Evolutionary conservation across 2,888 invertebrate genomes (phyloP).

Genomic region (Tiliacea citrago): DNA sequence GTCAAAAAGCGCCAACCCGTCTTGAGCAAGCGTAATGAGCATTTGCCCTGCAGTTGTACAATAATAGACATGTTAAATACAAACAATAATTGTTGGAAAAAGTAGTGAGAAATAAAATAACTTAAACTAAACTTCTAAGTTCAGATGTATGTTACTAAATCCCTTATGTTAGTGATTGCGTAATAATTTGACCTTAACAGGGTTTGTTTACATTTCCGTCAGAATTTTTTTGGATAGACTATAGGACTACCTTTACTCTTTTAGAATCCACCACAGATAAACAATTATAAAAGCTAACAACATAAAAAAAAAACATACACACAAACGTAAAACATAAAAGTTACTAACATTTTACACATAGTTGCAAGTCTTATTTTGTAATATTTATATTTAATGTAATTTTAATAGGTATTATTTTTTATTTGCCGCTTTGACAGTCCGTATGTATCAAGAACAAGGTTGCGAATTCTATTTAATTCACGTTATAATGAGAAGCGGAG

Average conservation of each 20-base stretch:
- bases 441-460: constrained; percentile 62
- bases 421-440: not conserved
- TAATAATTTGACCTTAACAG: not conserved
- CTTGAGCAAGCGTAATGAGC: no score
- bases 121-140: not conserved
- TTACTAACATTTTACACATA: not conserved
- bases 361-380: not conserved
- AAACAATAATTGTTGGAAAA: not conserved
- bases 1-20: no score
- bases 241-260: not conserved
- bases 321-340: no score
- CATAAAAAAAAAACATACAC: no score
- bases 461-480: constrained; percentile 69
- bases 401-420: not conserved
- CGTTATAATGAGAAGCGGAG: constrained; percentile 69
- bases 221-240: not conserved
- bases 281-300: no score
- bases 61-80: no score
- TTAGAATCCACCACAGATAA: not conserved
- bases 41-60: no score
- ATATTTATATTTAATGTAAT: not conserved
- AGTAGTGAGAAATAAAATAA: not conserved
- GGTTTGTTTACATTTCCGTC: not conserved
- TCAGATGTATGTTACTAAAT: not conserved
- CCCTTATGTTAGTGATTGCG: not conserved